Evolutionary conservation across 2,888 invertebrate genomes (phyloP), one percentile per base, ranked within the genome.

Genomic region (Oasisia sp.): DNA sequence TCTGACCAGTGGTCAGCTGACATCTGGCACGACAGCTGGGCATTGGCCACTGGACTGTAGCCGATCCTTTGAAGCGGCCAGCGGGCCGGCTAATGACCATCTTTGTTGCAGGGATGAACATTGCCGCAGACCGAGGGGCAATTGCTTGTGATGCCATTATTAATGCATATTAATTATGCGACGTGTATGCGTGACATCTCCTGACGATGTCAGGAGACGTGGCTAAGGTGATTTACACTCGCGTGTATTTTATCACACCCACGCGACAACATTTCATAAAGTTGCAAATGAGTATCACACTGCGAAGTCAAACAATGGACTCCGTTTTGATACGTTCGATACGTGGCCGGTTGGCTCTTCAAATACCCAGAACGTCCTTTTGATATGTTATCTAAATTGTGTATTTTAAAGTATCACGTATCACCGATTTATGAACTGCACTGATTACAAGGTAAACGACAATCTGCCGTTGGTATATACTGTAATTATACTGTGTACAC

Each of bases 121-220:
- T 19, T 74, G 74, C 74, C 74, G 3, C 74, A 74, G 74, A 74
- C 74, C n/a, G 27, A 74, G 74, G 74, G n/a, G 27, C 74, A 74
- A 74, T 74, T 74, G 27, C 74, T n/a, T 74, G 19, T 27, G 27
- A 19, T 27, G n/a, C 74, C 74, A 74, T 74, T 74, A 74, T 74
- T 74, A 74, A 74, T 74, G 74, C 74, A 74, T 74, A 19, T 74
- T 74, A 74, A 74, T 74, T 74, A 74, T 74, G 74, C 27, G 74
- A 74, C 74, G n/a, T 74, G 74, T 27, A 27, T 74, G 74, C 74
- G n/a, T 74, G 74, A 19, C 74, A 74, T 74, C 74, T 74, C 74
- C 74, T 74, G 74, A 74, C 0, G 74, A 74, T 19, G 27, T 4
- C 74, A 74, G 27, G 74, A 74, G 50, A 9, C 50, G 9, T 50